phyloP scores from a whole-genome alignment of 2,113 vertebrate species.

The Climacteris rufus region DNA sequence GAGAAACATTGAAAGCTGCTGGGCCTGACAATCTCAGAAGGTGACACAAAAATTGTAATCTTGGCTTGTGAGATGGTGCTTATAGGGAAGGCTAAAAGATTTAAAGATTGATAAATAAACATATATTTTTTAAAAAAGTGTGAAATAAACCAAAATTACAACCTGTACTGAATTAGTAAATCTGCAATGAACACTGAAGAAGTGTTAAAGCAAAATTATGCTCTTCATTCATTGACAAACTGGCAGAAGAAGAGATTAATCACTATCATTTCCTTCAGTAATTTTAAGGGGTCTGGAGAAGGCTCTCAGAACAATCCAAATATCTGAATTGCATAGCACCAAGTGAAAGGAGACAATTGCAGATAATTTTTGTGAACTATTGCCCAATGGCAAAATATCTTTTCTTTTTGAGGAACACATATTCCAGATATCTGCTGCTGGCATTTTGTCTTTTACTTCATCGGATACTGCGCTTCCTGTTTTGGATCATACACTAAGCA shows the following conservation, averaged over 20 bases:
- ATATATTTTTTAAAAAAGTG: not conserved
- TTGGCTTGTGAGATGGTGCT: not conserved
- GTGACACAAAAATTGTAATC: not conserved
- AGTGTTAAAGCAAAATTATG: not conserved
- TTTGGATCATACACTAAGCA: constrained; percentile 16
- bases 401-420: constrained; percentile 14
- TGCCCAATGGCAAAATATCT: constrained; percentile 28
- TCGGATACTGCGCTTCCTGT: constrained; percentile 45
- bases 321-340: constrained; percentile 14
- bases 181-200: not conserved
- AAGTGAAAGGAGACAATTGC: constrained; percentile 4
- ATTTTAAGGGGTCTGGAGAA: not conserved
- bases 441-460: constrained; percentile 18
- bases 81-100: not conserved
- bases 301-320: not conserved
- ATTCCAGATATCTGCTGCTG: constrained; percentile 57
- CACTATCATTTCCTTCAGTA: constrained; percentile 14
- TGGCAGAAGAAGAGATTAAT: constrained; percentile 16
- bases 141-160: not conserved
- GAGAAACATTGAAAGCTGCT: not conserved
- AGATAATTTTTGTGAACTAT: constrained; percentile 21
- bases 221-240: not conserved
- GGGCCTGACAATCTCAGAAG: not conserved
- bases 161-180: not conserved
- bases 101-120: not conserved